These are phyloP conservation scores for Enteromius unitaeniatus DNA, from an alignment of 2,797 vertebrate genomes.

Conservation along the genomic window DNA sequence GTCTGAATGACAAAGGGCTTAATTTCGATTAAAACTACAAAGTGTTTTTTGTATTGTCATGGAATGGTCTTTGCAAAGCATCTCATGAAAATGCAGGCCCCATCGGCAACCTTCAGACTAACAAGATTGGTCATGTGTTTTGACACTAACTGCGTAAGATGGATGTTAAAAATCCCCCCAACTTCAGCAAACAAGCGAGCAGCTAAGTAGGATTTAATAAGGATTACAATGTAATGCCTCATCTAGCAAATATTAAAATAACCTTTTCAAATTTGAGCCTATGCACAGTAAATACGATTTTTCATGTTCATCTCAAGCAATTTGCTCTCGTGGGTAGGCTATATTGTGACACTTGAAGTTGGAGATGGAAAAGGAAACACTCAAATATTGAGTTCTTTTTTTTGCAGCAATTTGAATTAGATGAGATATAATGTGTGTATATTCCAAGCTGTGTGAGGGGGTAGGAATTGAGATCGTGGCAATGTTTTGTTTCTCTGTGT, in stretches of 20 bases:
- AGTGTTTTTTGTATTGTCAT: not conserved
- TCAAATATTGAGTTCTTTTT: not conserved
- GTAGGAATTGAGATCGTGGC: not conserved
- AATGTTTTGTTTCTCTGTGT: slow-evolving; percentile 9
- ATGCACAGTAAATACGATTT: slow-evolving; percentile 21
- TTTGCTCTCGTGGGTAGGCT: not conserved
- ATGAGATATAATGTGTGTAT: slow-evolving; percentile 1
- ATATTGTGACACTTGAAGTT: slow-evolving; percentile 12
- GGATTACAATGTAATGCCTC: slow-evolving; percentile 46
- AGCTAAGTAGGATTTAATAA: slow-evolving; percentile 27
- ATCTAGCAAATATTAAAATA: slow-evolving; percentile 44
- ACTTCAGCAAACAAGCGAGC: slow-evolving; percentile 16
- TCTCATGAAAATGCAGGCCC: slow-evolving; percentile 10
- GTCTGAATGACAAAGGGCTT: slow-evolving; percentile 2
- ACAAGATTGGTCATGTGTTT: slow-evolving; percentile 23
- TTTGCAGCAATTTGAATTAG: slow-evolving; percentile 1
- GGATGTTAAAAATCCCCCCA: slow-evolving; percentile 26
- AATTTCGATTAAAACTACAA: not conserved
- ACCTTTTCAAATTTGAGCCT: slow-evolving; percentile 23
- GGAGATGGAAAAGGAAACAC: slow-evolving; percentile 9
- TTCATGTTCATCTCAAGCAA: not conserved
- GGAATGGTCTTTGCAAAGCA: not conserved
- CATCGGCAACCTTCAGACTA: not conserved
- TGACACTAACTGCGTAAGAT: slow-evolving; percentile 19
- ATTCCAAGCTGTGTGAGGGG: not conserved